Evolutionary conservation across 2,113 vertebrate species (phyloP).

Genomic region (Nansenia antarctica): DNA sequence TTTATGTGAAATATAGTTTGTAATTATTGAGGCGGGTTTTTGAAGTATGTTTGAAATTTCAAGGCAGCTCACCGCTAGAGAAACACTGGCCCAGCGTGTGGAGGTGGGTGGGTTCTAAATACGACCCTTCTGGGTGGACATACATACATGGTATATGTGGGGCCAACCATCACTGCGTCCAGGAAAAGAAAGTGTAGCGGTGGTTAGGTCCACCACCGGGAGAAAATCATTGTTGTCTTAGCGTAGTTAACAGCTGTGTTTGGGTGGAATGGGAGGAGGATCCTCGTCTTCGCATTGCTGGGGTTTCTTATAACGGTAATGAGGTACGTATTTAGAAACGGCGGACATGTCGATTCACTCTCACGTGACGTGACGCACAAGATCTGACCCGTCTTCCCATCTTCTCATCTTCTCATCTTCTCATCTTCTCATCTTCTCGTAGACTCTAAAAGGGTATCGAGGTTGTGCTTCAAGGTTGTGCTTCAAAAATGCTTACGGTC

Average conservation of each 20-base stretch:
- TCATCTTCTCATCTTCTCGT: too few relatives aligned
- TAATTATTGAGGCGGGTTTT: constrained; percentile 68
- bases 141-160: constrained; percentile 57
- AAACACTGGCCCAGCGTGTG: constrained; percentile 30
- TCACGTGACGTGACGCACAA: constrained; percentile 52
- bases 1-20: constrained; percentile 60
- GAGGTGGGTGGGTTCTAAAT: constrained; percentile 64
- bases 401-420: too few relatives aligned
- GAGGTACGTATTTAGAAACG: constrained; percentile 66
- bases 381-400: neutral
- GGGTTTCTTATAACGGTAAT: constrained; percentile 60
- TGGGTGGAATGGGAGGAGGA: constrained; percentile 55
- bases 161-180: constrained; percentile 67
- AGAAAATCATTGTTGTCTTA: constrained; percentile 71
- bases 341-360: constrained; percentile 46
- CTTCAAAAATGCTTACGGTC: too few relatives aligned
- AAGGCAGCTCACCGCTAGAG: constrained; percentile 50
- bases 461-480: too few relatives aligned
- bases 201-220: constrained; percentile 56
- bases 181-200: constrained; percentile 27
- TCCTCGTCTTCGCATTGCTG: constrained; percentile 50
- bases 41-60: constrained; percentile 67
- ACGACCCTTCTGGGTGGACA: constrained; percentile 59
- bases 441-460: too few relatives aligned
- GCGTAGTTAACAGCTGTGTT: constrained; percentile 71